Evolutionary conservation across 2,113 vertebrate species (phyloP).

Genomic region (Corythornis madagascariensis): DNA sequence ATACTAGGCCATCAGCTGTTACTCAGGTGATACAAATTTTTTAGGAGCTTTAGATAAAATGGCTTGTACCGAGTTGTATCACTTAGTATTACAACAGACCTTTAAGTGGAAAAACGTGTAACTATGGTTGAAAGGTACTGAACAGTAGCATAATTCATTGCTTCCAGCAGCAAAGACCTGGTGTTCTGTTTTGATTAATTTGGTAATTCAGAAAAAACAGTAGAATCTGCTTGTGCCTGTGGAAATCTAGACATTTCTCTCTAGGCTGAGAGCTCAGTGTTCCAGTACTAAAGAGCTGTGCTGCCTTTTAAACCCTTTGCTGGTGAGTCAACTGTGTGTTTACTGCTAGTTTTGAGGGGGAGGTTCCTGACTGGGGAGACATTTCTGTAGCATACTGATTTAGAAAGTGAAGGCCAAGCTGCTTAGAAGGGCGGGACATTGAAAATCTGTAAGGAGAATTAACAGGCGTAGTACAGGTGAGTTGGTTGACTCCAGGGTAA

Average conservation of each 20-base stretch:
- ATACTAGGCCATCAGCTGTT: not conserved
- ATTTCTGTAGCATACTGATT: not conserved
- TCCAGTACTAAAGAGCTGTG: not conserved
- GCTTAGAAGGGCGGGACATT: not conserved
- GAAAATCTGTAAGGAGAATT: not conserved
- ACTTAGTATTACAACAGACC: not conserved
- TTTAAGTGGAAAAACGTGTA: not conserved
- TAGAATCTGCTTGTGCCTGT: not conserved
- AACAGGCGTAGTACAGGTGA: not conserved
- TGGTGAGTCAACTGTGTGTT: conserved; percentile 30
- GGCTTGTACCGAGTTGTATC: not conserved
- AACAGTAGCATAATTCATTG: not conserved
- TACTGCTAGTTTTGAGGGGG: conserved; percentile 33
- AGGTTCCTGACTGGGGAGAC: conserved; percentile 38
- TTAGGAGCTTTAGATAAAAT: not conserved
- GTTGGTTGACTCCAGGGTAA: not conserved
- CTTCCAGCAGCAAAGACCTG: not conserved
- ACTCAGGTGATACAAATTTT: not conserved
- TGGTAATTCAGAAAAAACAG: not conserved
- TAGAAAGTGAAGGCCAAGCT: conserved; percentile 12
- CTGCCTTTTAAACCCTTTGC: conserved; percentile 18
- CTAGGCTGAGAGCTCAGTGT: not conserved
- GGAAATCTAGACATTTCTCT: conserved; percentile 21
- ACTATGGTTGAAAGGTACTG: not conserved
- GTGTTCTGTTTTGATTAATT: not conserved